Evolutionary conservation across 2,113 vertebrate genomes (phyloP), one percentile per base, ranked within the genome.

Genomic region (Entelurus aequoreus): DNA sequence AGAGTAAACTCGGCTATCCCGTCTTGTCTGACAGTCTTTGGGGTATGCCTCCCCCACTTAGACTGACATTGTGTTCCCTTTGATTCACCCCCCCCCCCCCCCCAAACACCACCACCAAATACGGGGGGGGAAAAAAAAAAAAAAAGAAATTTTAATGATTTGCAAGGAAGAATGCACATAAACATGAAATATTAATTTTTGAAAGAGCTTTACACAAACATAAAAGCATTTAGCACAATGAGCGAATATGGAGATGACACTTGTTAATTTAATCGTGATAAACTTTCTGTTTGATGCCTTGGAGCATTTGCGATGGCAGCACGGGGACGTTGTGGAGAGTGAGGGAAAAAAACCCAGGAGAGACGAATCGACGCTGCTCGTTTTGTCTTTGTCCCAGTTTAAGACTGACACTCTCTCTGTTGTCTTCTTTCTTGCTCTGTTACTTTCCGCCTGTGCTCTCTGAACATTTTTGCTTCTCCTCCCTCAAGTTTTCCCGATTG

Each of bases 151-250:
- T 83, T 83, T 88, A 87, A 88, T 81, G 79, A 86, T 87, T 88
- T 79, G 83, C 83, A 50, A 67, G 64, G 47, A 63, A 83, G 75
- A 85, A 85, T 50, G 64, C 81, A 86, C 76, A 84, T 74, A 83
- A 86, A 83, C 83, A 89, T 90, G 80, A 90, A 91, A 91, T 90
- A 89, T 91, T 88, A 87, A 90, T 90, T 81, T 60, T 71, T 77
- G 70, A 85, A 71, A 78, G 40, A 67, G 61, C 80, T 89, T 88
- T 88, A 87, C 88, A 88, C 87, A 86, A 89, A 89, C 89, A 90
- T 88, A 84, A 88, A 90, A 88, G 84, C 80, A 71, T 82, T 85
- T 88, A 85, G 82, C 79, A 82, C 84, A 81, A 77, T 80, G 84
- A 83, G 80, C 58, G 79, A 79, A 88, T 88, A 81, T 85, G 84